phyloP scores from a whole-genome alignment of 2,888 invertebrate genomes.

The Melipona beecheii region DNA sequence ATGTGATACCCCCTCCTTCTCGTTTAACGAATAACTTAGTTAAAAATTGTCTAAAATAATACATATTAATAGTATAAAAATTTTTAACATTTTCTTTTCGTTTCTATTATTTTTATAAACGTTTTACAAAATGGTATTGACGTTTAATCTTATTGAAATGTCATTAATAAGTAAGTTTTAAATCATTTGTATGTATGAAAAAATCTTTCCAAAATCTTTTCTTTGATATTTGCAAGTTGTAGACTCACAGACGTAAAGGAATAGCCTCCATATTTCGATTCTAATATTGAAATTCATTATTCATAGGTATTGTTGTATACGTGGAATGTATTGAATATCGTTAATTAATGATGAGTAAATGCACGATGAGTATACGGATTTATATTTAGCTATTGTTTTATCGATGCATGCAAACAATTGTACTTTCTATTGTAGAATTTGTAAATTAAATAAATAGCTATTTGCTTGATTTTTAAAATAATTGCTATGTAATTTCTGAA shows the following conservation, averaged over 20 bases:
- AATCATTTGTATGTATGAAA: background rate
- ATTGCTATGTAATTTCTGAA: background rate
- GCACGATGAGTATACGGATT: background rate
- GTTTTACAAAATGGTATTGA: background rate
- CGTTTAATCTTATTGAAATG: background rate
- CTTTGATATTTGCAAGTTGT: background rate
- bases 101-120: background rate
- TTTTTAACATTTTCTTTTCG: background rate
- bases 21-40: no score
- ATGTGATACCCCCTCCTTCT: no score
- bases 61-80: no score
- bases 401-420: background rate
- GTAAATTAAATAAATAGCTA: background rate
- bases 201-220: background rate
- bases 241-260: background rate
- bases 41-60: no score
- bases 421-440: background rate
- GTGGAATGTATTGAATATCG: background rate
- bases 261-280: background rate
- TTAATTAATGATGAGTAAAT: background rate
- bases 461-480: background rate
- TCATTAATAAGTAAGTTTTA: background rate
- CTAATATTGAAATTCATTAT: no score
- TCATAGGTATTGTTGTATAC: no score
- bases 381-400: background rate